These are phyloP conservation scores for Folsomia candida DNA, from an alignment of 2,888 invertebrate species.

Conservation along the genomic window DNA sequence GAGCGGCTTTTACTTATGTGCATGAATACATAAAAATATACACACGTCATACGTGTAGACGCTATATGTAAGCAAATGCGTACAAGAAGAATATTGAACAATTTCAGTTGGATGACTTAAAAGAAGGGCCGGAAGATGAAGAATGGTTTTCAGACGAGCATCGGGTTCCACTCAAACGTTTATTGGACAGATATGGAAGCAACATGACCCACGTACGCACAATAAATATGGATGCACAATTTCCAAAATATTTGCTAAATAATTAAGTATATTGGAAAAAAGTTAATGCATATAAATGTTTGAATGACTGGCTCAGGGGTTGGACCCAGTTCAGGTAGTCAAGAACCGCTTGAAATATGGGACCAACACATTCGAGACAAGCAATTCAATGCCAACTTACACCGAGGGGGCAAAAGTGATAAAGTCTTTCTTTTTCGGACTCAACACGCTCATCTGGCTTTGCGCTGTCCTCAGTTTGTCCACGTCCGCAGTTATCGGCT, in stretches of 20 bases:
- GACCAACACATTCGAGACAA: conserved; percentile 12
- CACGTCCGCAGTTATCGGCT: background rate
- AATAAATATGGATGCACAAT: background rate
- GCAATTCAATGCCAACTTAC: background rate
- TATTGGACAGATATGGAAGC: conserved; percentile 30
- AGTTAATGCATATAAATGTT: background rate
- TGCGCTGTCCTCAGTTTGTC: conserved; percentile 26
- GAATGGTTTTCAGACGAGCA: conserved; percentile 33
- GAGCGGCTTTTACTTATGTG: too few species aligned
- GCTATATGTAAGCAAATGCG: too few species aligned
- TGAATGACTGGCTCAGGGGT: conserved; percentile 9
- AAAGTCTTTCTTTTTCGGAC: conserved; percentile 24
- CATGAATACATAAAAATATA: too few species aligned
- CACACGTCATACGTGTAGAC: too few species aligned
- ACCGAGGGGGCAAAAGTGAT: conserved; percentile 12
- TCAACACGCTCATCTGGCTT: conserved; percentile 36
- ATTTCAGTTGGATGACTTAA: conserved; percentile 1
- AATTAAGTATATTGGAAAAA: too few species aligned
- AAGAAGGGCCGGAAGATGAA: background rate
- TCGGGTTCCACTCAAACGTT: conserved; percentile 21
- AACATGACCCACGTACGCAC: conserved; percentile 19
- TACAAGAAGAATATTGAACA: background rate
- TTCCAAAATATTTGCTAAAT: background rate
- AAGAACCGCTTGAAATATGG: conserved; percentile 27
- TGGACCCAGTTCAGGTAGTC: conserved; percentile 23